Percentiles rank a stretch among this genome's conserved stretches.
Conservation (phyloP, 1,140 invertebrate species). For the Epicauta chinensis region DNA sequence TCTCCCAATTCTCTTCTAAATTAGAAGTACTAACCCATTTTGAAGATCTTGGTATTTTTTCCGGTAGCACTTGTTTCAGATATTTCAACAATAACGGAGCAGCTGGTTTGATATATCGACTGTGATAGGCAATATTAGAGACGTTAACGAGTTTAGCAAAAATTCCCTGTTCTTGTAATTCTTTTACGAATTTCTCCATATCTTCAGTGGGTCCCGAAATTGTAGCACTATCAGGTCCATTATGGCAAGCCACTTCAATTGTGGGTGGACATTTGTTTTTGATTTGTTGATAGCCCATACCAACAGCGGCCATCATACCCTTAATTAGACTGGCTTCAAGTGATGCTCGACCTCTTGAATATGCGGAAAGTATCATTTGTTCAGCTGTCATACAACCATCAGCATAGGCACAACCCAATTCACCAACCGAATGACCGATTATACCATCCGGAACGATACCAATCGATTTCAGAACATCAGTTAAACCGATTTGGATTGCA, state of each 20-base stretch:
- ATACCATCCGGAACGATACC: slow-evolving; percentile 76
- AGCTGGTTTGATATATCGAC: slow-evolving; percentile 68
- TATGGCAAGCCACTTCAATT: slow-evolving; percentile 82
- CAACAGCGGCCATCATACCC: slow-evolving; percentile 82
- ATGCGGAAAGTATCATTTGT: slow-evolving; percentile 76
- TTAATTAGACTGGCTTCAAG: slow-evolving; percentile 66
- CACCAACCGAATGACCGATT: slow-evolving; percentile 83
- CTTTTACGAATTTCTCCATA: slow-evolving; percentile 61
- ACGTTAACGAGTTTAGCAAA: slow-evolving; percentile 79
- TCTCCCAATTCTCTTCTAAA: slow-evolving; percentile 70
- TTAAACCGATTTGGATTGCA: slow-evolving; percentile 80
- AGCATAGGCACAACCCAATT: slow-evolving; percentile 84
- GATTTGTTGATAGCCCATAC: slow-evolving; percentile 46
- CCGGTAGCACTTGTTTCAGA: slow-evolving; percentile 62
- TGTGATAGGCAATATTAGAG: slow-evolving; percentile 81
- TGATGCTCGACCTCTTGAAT: slow-evolving; percentile 79
- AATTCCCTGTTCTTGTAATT: slow-evolving; percentile 64
- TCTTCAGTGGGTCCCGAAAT: slow-evolving; percentile 74
- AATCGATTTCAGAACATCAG: slow-evolving; percentile 65
- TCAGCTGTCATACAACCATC: slow-evolving; percentile 79
- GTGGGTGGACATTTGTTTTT: slow-evolving; percentile 54
- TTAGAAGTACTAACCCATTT: slow-evolving; percentile 88
- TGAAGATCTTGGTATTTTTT: slow-evolving; percentile 60
- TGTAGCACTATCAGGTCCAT: slow-evolving; percentile 75
- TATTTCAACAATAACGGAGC: slow-evolving; percentile 68